Percentiles rank a stretch among this genome's conserved stretches.
phyloP scores from a whole-genome alignment of 2,797 vertebrate species.

The Falco berigora region DNA sequence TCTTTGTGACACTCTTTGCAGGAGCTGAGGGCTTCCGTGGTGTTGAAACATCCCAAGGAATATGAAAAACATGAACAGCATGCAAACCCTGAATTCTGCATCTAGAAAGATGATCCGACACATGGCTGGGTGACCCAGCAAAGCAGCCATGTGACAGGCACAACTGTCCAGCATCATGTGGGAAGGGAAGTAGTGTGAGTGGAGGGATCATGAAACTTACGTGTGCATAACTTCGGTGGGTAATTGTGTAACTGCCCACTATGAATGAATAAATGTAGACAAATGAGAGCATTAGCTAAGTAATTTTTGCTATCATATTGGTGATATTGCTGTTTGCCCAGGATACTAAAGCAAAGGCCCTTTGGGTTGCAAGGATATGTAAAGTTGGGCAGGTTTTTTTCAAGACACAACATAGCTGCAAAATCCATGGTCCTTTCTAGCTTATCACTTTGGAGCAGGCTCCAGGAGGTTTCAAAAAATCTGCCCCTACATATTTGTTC shows the following conservation, averaged over 20 bases:
- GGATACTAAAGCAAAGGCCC: not conserved
- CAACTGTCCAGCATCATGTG: not conserved
- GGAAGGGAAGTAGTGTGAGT: not conserved
- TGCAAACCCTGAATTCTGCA: not conserved
- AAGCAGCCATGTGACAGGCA: not conserved
- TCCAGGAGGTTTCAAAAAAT: not conserved
- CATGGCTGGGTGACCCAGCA: not conserved
- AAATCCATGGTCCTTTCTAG: not conserved
- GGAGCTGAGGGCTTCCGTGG: not conserved
- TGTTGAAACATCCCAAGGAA: not conserved
- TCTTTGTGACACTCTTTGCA: not conserved
- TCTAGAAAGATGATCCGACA: not conserved
- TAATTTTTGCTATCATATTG: not conserved
- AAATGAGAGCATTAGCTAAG: constrained; percentile 28
- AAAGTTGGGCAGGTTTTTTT: not conserved
- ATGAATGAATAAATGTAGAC: not conserved
- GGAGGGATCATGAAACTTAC: not conserved
- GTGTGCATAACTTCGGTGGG: not conserved
- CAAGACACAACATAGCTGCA: not conserved
- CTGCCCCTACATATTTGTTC: not conserved
- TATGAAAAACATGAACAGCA: not conserved
- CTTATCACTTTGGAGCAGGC: not conserved
- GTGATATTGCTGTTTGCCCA: not conserved
- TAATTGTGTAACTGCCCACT: constrained; percentile 40
- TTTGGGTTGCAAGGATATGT: not conserved